A percentile compares a stretch with the other conserved stretches of the same genome.
Conservation (phyloP, 2,888 invertebrate genomes). For the Drosophila kanekoi region DNA sequence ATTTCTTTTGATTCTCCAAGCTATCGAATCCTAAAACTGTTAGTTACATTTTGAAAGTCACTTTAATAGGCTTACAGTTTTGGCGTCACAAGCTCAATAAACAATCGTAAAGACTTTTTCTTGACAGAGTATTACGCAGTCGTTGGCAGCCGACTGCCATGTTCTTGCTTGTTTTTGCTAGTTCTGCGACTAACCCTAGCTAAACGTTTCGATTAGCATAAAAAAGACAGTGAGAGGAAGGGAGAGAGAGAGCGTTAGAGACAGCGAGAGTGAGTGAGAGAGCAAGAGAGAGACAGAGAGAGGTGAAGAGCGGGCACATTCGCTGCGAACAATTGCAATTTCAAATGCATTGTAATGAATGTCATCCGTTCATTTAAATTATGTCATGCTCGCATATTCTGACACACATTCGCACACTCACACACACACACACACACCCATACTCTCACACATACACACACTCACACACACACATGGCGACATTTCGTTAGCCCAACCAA, state of each 20-base stretch:
- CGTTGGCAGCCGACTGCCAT: background rate
- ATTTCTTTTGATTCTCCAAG: no score
- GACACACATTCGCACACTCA: conserved; percentile 54
- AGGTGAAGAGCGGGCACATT: conserved; percentile 1
- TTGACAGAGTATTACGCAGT: background rate
- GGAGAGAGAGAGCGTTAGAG: background rate
- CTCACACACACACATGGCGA: conserved; percentile 7
- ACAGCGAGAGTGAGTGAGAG: background rate
- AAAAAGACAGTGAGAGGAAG: background rate
- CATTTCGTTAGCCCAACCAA: conserved; percentile 33
- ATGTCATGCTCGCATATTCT: conserved; percentile 66
- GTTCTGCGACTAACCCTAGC: conserved; percentile 42
- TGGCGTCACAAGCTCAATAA: no score
- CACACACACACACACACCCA: conserved; percentile 1
- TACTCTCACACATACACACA: conserved; percentile 3
- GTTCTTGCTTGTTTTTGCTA: conserved; percentile 1
- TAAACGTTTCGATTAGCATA: background rate
- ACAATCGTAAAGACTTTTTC: no score
- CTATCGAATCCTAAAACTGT: no score
- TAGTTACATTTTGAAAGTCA: no score
- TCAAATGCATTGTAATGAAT: conserved; percentile 78
- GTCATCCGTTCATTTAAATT: conserved; percentile 82
- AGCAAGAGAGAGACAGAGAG: background rate
- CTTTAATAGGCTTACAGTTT: no score
- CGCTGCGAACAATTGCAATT: conserved; percentile 47